Evolutionary conservation across 1,140 invertebrate species (phyloP), one percentile per base, ranked within the genome.

Genomic region (Cepaea nemoralis): DNA sequence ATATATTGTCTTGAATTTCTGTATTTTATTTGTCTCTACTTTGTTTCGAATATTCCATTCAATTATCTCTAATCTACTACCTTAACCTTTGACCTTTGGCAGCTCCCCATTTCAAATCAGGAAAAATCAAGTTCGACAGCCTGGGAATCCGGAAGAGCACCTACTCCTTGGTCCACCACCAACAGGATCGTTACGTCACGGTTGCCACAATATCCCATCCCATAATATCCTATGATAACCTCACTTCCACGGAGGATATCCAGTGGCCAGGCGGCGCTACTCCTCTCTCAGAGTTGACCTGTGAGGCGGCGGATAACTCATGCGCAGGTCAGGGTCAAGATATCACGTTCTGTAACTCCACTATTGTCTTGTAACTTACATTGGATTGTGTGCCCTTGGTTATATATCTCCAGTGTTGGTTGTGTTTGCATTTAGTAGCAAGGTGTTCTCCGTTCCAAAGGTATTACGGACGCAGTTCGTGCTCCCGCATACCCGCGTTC

Each of bases 131-230:
- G 6, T 24, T 80, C n/a, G 69, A 80, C 39, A 33, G 35, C 12
- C 6, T 10, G 14, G 78, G 78, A 24, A 73, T 73, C n/a, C 37
- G 78, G 27, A 80, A 35, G 31, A 35, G 67, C 16, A 69, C 77
- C 0, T 48, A 67, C 35, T 69, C 59, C 3, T 48, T 79, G 40
- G 77, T 79, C 50, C 75, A 59, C 50, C 39, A 39, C 3, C 77
- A 45, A 42, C 5, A 40, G 16, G 24, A 35, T 10, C 8, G 6
- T 16, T 24, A 50, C n/a, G 31, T 31, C 63, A 69, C 63, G 0
- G 77, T 79, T 37, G 77, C 77, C 77, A 79, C 33, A 55, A 39
- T 79, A 33, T 69, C 77, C 1, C n/a, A n/a, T n/a, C n/a, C n/a
- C n/a, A n/a, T n/a, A n/a, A n/a, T n/a, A n/a, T 5, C 75, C 3